Evolutionary conservation across 2,797 vertebrate species (phyloP).

Genomic region (Malurus leucopterus): DNA sequence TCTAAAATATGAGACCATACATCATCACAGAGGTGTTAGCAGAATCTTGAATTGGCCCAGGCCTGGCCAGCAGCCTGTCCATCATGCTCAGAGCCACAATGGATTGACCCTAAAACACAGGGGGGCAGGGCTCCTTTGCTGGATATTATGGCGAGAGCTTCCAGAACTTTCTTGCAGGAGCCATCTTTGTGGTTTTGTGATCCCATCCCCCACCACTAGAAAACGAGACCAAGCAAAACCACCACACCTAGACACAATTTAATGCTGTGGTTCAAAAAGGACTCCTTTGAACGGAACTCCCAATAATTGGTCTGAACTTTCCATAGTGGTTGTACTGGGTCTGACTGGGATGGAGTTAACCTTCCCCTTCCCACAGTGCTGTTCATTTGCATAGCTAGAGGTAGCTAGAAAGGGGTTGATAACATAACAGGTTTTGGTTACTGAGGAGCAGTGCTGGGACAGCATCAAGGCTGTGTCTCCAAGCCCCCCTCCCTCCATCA

Average conservation of each 20-base stretch:
- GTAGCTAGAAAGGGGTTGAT: neutral
- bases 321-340: neutral
- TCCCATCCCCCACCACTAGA: no score
- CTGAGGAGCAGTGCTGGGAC: neutral
- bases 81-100: no score
- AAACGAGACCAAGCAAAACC: no score
- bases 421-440: neutral
- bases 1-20: no score
- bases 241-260: neutral
- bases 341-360: neutral
- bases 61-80: no score
- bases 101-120: no score
- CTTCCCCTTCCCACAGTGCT: fast-evolving
- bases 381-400: neutral
- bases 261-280: neutral
- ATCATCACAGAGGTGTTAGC: no score
- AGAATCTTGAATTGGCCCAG: no score
- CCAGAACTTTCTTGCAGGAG: no score
- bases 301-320: neutral
- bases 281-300: neutral
- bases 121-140: no score
- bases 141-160: no score
- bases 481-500: neutral
- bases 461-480: neutral
- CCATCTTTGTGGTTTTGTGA: no score